Conservation (phyloP, 2,797 vertebrate genomes). For the Chrosomus eos region DNA sequence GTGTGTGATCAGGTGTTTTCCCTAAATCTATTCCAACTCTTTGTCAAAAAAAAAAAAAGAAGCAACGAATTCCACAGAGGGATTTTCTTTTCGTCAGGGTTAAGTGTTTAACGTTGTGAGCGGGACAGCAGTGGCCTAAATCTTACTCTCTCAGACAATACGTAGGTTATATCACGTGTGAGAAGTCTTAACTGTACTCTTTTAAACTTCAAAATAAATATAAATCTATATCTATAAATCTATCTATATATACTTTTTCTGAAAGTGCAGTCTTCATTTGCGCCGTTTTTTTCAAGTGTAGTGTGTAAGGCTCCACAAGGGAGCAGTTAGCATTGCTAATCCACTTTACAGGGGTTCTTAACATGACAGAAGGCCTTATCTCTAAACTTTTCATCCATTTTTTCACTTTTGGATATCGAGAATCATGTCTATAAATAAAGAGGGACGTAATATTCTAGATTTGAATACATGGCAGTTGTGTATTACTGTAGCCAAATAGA, state of each 20-base stretch:
- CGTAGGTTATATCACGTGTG: slow-evolving; percentile 99
- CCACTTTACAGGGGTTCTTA: slow-evolving; percentile 55
- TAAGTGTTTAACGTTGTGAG: slow-evolving; percentile 74
- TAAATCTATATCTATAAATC: slow-evolving; percentile 92
- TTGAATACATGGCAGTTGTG: slow-evolving; percentile 74
- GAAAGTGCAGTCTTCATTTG: slow-evolving; percentile 83
- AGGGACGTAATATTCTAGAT: slow-evolving; percentile 71
- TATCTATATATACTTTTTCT: slow-evolving; percentile 84
- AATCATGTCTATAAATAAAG: slow-evolving; percentile 75
- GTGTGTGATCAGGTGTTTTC: slow-evolving; percentile 89
- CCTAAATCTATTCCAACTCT: slow-evolving; percentile 84
- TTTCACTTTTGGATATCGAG: slow-evolving; percentile 73
- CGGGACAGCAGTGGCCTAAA: slow-evolving; percentile 82
- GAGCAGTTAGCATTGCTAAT: slow-evolving; percentile 36
- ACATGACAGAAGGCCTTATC: slow-evolving; percentile 70
- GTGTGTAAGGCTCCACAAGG: slow-evolving; percentile 29
- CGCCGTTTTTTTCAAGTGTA: slow-evolving; percentile 60
- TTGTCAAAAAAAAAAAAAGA: slow-evolving; percentile 73
- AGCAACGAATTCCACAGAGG: slow-evolving; percentile 50
- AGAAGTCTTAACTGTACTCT: slow-evolving; percentile 99
- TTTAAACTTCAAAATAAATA: slow-evolving; percentile 98
- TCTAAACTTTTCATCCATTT: slow-evolving; percentile 66
- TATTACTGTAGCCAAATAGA: slow-evolving; percentile 79
- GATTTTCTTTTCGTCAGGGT: slow-evolving; percentile 49
- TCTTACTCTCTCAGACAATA: slow-evolving; percentile 86